Percentiles rank a stretch among this genome's conserved stretches.
Evolutionary conservation across 2,888 invertebrate genomes (phyloP).

Genomic region (Aelia acuminata): DNA sequence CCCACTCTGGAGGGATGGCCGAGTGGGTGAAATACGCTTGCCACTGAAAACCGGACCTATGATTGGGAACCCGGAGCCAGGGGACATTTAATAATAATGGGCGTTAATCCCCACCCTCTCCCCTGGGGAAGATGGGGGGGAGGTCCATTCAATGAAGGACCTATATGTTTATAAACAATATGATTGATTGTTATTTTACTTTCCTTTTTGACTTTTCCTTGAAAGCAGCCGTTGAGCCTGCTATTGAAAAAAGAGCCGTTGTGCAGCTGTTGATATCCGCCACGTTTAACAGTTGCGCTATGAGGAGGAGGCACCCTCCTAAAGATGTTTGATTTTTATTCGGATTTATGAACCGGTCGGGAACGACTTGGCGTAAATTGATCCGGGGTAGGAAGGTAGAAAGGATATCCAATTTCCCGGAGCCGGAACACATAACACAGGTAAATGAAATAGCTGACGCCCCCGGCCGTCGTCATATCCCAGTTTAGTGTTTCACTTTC

Average conservation of each 20-base stretch:
- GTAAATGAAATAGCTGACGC: constrained; percentile 38
- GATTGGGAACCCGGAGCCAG: too few species aligned
- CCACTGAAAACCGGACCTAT: too few species aligned
- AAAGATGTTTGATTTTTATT: constrained; percentile 13
- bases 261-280: neutral
- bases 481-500: constrained; percentile 51
- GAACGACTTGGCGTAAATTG: constrained; percentile 20
- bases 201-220: too few species aligned
- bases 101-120: too few species aligned
- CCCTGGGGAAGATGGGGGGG: too few species aligned
- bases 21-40: too few species aligned
- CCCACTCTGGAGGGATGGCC: too few species aligned
- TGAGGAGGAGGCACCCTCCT: neutral
- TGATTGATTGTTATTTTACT: too few species aligned
- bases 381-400: constrained; percentile 19
- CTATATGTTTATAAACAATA: too few species aligned
- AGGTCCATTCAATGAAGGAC: too few species aligned
- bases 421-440: constrained; percentile 1
- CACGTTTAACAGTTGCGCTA: neutral
- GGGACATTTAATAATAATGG: too few species aligned
- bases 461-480: constrained; percentile 37
- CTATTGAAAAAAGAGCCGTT: neutral
- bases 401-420: constrained; percentile 50
- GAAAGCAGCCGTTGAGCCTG: too few species aligned
- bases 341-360: constrained; percentile 16